Conservation (phyloP, 1,140 invertebrate genomes). For the Dendroctonus ponderosae region DNA sequence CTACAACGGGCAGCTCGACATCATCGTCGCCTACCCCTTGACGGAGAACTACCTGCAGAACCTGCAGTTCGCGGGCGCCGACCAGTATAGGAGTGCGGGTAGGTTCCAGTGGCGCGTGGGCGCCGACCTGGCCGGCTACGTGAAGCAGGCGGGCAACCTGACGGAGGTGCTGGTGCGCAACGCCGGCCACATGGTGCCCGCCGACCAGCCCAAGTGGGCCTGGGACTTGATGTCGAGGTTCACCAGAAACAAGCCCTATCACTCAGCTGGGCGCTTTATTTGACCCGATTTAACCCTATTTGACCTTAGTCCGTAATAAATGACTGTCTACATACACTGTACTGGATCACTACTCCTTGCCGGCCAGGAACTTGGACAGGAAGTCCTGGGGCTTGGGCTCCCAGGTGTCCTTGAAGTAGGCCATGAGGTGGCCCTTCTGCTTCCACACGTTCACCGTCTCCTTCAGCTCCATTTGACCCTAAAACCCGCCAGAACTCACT, state of each 20-base stretch:
- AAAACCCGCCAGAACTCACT: conserved; percentile 41
- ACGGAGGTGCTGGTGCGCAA: conserved; percentile 74
- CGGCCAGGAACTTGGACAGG: conserved; percentile 77
- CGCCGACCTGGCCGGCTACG: conserved; percentile 70
- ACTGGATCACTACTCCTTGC: conserved; percentile 30
- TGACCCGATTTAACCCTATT: no score
- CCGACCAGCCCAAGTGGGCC: conserved; percentile 74
- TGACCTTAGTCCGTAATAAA: no score
- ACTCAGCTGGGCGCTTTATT: conserved; percentile 18
- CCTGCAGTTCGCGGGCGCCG: conserved; percentile 62
- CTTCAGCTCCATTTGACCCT: conserved; percentile 94
- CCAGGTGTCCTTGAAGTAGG: conserved; percentile 79
- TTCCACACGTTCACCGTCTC: conserved; percentile 86
- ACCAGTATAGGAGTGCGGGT: conserved; percentile 61
- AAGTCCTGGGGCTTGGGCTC: conserved; percentile 88
- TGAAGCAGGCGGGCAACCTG: conserved; percentile 67
- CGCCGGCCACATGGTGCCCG: conserved; percentile 79
- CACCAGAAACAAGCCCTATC: conserved; percentile 58
- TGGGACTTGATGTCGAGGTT: conserved; percentile 75
- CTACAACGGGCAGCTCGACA: conserved; percentile 83
- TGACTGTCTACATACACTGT: no score
- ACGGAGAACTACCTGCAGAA: conserved; percentile 69
- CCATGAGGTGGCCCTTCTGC: conserved; percentile 82
- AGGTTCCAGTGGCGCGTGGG: conserved; percentile 64
- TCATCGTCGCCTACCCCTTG: conserved; percentile 78